phyloP scores from a whole-genome alignment of 2,113 vertebrate genomes.

The Labrus mixtus region DNA sequence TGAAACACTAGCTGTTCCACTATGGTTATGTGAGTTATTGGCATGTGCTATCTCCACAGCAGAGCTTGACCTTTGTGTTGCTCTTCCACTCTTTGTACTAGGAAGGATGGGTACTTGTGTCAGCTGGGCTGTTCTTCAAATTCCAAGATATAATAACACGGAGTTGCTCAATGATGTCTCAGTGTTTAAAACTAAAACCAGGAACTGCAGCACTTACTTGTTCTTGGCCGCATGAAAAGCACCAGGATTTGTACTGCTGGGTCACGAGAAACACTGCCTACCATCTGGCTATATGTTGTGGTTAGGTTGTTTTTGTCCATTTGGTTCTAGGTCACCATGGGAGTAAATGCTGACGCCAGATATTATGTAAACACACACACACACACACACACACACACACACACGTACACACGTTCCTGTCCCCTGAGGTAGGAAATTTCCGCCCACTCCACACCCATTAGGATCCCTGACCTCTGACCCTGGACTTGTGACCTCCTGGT shows the following conservation, averaged over 20 bases:
- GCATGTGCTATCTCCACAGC: conserved; percentile 44
- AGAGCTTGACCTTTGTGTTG: conserved; percentile 9
- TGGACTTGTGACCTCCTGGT: conserved; percentile 74
- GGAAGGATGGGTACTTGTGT: conserved; percentile 24
- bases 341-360: conserved; percentile 78
- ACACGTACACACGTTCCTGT: conserved; percentile 47
- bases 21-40: conserved; percentile 52
- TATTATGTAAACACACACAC: conserved; percentile 71
- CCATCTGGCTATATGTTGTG: conserved; percentile 58
- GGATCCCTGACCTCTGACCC: conserved; percentile 72
- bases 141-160: conserved; percentile 17
- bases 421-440: conserved; percentile 78
- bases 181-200: conserved; percentile 5
- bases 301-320: conserved; percentile 52
- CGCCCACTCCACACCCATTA: conserved; percentile 78
- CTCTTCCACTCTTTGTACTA: conserved; percentile 25
- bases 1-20: conserved; percentile 57
- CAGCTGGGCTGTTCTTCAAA: conserved; percentile 13
- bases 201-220: too few species aligned
- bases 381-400: conserved; percentile 36
- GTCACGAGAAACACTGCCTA: conserved; percentile 26
- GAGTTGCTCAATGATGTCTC: neutral
- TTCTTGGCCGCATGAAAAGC: neutral
- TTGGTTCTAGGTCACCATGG: conserved; percentile 60
- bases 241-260: conserved; percentile 20